Evolutionary conservation across 37 sponge, comb jelly and placozoan species (phyloP), one percentile per base, ranked within the genome.

Genomic region (Beroe forskalii): DNA sequence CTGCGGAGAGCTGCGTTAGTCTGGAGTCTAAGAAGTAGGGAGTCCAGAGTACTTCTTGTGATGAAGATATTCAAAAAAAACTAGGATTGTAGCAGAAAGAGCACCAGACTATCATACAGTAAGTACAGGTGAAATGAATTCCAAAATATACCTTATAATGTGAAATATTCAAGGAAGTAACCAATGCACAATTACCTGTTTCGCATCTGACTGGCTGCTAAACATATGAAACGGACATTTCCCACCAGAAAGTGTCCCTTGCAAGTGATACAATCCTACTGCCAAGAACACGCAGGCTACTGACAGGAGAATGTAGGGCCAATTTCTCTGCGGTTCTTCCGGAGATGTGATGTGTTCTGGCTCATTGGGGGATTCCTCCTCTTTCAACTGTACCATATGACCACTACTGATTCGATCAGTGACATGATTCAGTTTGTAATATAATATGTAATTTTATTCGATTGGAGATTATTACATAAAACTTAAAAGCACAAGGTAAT

Each of bases 231-330:
- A 80, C 1, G 86, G 86, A 24, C 86, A 80, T 22, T 43, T 22
- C 31, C 44, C 55, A 44, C 23, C 4, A 24, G 25, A 9, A 6
- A 20, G 19, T 35, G 4, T 38, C n/a, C 12, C n/a, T 8, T 72
- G 37, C 23, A 80, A 6, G 4, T 42, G 48, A 17, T 25, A 38
- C 22, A 37, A 43, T 40, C 86, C 86, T 1, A 44, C 40, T 14
- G 86, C 86, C 12, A 80, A 0, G 3, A 80, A 37, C 4, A 22
- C 55, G 20, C 28, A 6, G 28, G 55, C 86, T n/a, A 80, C 30
- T 1, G 86, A n/a, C 6, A 80, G 20, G 55, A 80, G 86, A 20
- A 80, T 2, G 55, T 80, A 80, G 4, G 86, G 86, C 86, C 86
- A 80, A 1, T 23, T 35, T 23, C 48, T 8, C 27, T 43, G 37